Percentiles rank a stretch among this genome's conserved stretches.
These are phyloP conservation scores for Numenius phaeopus DNA, from an alignment of 2,797 vertebrate species.

Conservation along the genomic window DNA sequence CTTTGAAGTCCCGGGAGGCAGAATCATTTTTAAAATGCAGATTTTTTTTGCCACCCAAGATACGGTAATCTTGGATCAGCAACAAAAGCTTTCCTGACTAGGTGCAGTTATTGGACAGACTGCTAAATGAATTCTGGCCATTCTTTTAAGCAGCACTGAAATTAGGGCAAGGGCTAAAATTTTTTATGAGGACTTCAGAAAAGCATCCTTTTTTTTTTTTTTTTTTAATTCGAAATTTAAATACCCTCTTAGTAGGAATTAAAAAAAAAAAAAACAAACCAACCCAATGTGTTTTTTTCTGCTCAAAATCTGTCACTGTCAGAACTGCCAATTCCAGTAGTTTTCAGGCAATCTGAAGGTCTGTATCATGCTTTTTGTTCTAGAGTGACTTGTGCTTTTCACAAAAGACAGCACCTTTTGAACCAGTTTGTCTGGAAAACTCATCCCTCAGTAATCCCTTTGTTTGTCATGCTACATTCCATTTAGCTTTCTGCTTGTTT, in stretches of 20 bases:
- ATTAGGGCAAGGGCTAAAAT: not conserved
- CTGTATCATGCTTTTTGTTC: not conserved
- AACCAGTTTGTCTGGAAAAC: not conserved
- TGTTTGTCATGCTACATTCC: not conserved
- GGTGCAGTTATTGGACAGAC: not conserved
- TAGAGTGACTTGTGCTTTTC: not conserved
- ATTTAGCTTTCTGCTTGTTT: not conserved
- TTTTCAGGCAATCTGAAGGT: not conserved
- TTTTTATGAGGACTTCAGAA: not conserved
- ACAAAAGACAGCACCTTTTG: not conserved
- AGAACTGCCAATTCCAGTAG: not conserved
- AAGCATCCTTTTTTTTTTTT: not conserved
- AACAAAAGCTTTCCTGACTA: constrained; percentile 9
- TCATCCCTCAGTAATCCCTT: not conserved
- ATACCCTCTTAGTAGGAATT: not conserved
- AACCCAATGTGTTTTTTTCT: not conserved
- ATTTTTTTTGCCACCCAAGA: constrained; percentile 39
- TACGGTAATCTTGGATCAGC: not conserved
- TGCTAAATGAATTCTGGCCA: not conserved
- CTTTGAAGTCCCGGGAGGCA: constrained; percentile 56
- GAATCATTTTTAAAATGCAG: constrained; percentile 7
- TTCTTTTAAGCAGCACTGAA: not conserved
- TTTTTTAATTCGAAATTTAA: not conserved
- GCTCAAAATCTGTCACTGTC: not conserved
- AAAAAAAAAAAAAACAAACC: not conserved